Conservation (phyloP, 2,797 vertebrate species). For the Morus bassanus region DNA sequence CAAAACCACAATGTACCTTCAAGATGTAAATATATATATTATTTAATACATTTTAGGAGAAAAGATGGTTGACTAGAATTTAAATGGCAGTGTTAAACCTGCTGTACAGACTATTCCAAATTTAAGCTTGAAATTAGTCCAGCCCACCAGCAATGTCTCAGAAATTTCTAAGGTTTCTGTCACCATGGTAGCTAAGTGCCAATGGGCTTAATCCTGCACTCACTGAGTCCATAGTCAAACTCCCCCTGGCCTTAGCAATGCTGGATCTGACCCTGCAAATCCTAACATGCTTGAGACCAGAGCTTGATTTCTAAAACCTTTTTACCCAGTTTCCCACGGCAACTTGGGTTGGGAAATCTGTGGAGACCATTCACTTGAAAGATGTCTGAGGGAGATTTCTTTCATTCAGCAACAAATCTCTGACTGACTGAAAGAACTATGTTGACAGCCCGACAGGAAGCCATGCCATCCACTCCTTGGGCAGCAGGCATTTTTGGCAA, state of each 20-base stretch:
- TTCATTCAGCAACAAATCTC: slow-evolving; percentile 41
- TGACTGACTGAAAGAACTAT: slow-evolving; percentile 9
- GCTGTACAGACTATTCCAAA: not conserved
- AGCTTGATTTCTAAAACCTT: not conserved
- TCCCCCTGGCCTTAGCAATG: not conserved
- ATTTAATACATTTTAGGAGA: not conserved
- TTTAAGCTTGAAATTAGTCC: slow-evolving; percentile 10
- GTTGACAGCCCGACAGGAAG: not conserved
- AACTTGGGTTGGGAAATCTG: slow-evolving; percentile 11
- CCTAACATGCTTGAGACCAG: not conserved
- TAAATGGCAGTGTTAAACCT: not conserved
- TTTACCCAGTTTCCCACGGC: slow-evolving; percentile 29
- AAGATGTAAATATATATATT: not conserved
- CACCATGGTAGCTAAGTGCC: slow-evolving; percentile 12
- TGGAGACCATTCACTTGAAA: slow-evolving; percentile 20
- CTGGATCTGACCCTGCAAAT: slow-evolving; percentile 6
- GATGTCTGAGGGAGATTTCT: not conserved
- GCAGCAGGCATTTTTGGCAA: not conserved
- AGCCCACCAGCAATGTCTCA: not conserved
- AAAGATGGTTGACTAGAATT: not conserved
- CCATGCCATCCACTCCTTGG: slow-evolving; percentile 3
- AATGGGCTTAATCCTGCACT: slow-evolving; percentile 3
- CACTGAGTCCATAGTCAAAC: not conserved
- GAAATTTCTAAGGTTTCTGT: slow-evolving; percentile 24
- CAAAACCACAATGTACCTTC: not conserved